Conservation (phyloP, 2,113 vertebrate genomes). For the Coptodon bakossiorum region DNA sequence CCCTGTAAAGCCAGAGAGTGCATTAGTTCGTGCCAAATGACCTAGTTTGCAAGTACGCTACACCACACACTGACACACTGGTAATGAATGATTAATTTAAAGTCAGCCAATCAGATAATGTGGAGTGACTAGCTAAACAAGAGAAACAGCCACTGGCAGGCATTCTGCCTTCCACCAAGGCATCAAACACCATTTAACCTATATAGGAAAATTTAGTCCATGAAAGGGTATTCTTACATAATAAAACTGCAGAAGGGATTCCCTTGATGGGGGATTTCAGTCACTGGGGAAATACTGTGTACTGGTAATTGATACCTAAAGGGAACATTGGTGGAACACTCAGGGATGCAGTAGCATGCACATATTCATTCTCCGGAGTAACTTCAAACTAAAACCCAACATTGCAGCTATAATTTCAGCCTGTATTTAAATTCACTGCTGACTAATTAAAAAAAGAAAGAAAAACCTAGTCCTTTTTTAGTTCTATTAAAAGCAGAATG, state of each 20-base stretch:
- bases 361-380: neutral
- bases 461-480: neutral
- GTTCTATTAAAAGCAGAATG: neutral
- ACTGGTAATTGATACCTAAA: constrained; percentile 17
- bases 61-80: constrained; percentile 60
- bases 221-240: constrained; percentile 28
- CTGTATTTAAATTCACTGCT: neutral
- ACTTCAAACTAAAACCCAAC: neutral
- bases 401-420: neutral
- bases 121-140: constrained; percentile 46
- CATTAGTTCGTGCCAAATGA: constrained; percentile 59
- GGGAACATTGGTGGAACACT: neutral
- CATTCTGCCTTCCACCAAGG: constrained; percentile 18
- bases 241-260: constrained; percentile 35
- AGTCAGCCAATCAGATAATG: constrained; percentile 62
- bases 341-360: neutral
- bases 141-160: constrained; percentile 34
- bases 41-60: constrained; percentile 64
- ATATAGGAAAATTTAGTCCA: constrained; percentile 52
- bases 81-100: constrained; percentile 70
- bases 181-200: constrained; percentile 54
- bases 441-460: neutral
- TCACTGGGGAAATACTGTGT: constrained; percentile 12
- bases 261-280: constrained; percentile 30
- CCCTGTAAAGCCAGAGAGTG: constrained; percentile 41